These are phyloP conservation scores for Listronotus oregonensis DNA, from an alignment of 1,140 invertebrate genomes.

Conservation along the genomic window DNA sequence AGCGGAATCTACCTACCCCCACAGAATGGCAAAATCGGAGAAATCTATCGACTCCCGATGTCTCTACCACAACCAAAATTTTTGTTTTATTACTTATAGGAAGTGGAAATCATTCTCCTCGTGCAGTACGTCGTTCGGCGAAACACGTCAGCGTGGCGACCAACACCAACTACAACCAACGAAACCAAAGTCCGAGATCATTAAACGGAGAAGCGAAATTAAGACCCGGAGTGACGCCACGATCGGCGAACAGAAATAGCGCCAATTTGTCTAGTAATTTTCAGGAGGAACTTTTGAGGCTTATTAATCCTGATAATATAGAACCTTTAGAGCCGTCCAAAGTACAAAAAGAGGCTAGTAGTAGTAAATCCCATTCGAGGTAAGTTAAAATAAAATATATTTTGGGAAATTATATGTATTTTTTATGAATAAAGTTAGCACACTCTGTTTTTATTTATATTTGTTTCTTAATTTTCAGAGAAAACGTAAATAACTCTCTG, in stretches of 20 bases:
- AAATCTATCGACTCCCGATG: too few relatives aligned
- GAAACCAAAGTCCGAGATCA: constrained; percentile 67
- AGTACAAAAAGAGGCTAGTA: constrained; percentile 9
- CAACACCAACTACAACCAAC: constrained; percentile 58
- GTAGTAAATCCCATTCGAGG: constrained; percentile 44
- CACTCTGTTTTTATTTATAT: too few relatives aligned
- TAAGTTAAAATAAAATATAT: too few relatives aligned
- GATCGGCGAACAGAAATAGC: constrained; percentile 61
- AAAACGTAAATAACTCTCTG: constrained; percentile 60
- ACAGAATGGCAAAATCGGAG: too few relatives aligned
- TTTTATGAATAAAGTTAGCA: too few relatives aligned
- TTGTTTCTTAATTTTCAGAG: constrained; percentile 59
- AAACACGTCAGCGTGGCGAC: constrained; percentile 45
- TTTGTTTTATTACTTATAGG: constrained; percentile 13
- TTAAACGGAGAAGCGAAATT: constrained; percentile 60
- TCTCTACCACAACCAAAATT: too few relatives aligned
- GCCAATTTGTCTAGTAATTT: constrained; percentile 72
- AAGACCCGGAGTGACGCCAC: constrained; percentile 57
- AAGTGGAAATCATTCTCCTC: constrained; percentile 62
- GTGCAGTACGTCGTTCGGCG: constrained; percentile 56
- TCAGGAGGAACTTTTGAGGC: constrained; percentile 85
- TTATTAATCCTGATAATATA: constrained; percentile 85
- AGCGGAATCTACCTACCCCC: too few relatives aligned
- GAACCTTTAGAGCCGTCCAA: constrained; percentile 36
- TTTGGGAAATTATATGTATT: too few relatives aligned